These are phyloP conservation scores for Protonibea diacanthus DNA, from an alignment of 2,797 vertebrate genomes.

Conservation along the genomic window DNA sequence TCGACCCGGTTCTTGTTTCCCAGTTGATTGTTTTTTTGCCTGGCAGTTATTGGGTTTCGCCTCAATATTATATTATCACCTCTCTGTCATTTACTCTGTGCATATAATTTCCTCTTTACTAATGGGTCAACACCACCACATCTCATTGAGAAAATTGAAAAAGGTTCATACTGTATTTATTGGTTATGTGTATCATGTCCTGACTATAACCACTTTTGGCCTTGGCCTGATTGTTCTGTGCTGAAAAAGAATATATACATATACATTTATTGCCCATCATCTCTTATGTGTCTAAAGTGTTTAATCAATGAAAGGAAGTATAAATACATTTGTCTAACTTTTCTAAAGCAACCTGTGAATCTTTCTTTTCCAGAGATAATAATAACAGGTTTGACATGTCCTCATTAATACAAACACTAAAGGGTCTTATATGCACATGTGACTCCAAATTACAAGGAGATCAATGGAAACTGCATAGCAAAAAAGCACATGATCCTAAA, in stretches of 20 bases:
- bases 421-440: constrained; percentile 96
- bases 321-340: background rate
- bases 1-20: background rate
- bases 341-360: background rate
- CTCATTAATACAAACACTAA: constrained; percentile 95
- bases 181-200: background rate
- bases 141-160: constrained; percentile 13
- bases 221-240: background rate
- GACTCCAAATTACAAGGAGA: constrained; percentile 94
- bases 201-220: background rate
- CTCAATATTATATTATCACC: too few relatives aligned
- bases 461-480: constrained; percentile 91
- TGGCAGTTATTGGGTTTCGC: constrained; percentile 7
- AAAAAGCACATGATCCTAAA: constrained; percentile 90
- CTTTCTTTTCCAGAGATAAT: constrained; percentile 88
- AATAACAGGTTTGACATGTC: constrained; percentile 97
- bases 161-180: background rate
- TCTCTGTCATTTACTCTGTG: background rate
- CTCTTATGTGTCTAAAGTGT: background rate
- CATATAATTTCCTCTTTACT: constrained; percentile 27
- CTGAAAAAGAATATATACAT: background rate
- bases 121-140: constrained; percentile 3
- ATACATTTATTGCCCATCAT: background rate
- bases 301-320: background rate
- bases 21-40: constrained; percentile 29